Evolutionary conservation across 2,113 vertebrate species (phyloP), one percentile per base, ranked within the genome.

Genomic region (Columba janthina): DNA sequence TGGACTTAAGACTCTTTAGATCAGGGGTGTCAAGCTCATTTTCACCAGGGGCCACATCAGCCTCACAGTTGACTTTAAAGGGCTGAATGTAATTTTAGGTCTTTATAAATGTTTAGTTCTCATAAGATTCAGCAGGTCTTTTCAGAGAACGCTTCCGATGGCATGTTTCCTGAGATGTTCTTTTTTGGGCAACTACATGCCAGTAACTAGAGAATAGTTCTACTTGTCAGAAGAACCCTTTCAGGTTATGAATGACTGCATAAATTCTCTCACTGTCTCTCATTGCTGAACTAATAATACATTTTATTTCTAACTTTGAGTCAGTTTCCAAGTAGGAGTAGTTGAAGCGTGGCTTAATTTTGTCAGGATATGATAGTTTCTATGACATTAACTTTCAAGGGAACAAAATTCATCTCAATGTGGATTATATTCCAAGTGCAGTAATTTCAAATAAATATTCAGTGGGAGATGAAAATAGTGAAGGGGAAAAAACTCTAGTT

Each of bases 291-390:
- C 81, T 95, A 93, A 89, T 90, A 95, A 79, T 81, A 86, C n/a
- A 64, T 88, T 94, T 94, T 93, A 82, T 86, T 93, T 94, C 53
- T 77, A 61, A 32, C 34, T 81, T 95, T 82, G 58, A 92, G 66
- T 89, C 50, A 82, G 50, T 61, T 97, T 94, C 34, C 51, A 94
- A 79, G 84, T 74, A 79, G 57, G 11, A 96, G 44, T 78, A 78
- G 72, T 75, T 93, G 91, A 96, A 96, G 66, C 62, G 84, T 61
- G 74, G 58, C 81, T 94, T 96, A 86, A 92, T 96, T 92, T 93
- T 91, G 48, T 88, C 81, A 92, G 82, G 57, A 44, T 89, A 26
- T 82, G 58, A 51, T 96, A 67, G 76, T 67, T 94, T 89, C 78
- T 92, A 44, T 94, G 92, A 58, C 72, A 65, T 90, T 92, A 90